These are phyloP conservation scores for Actinernus sp. DNA, from an alignment of 92 coral and sea anemone genomes.

Conservation along the genomic window DNA sequence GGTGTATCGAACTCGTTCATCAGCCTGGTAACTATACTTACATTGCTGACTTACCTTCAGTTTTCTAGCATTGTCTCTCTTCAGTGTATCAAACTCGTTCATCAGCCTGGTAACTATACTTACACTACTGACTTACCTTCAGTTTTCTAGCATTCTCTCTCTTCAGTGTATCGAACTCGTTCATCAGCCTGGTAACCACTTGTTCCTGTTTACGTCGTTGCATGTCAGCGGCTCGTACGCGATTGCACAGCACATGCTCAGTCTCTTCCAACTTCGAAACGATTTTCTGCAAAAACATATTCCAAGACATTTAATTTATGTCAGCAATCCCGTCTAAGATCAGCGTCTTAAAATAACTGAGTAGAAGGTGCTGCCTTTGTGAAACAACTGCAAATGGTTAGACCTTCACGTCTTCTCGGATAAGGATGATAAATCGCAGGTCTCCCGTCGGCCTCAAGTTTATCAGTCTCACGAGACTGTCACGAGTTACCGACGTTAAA, in stretches of 20 bases:
- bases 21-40: constrained; percentile 59
- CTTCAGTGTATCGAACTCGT: constrained; percentile 62
- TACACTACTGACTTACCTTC: constrained; percentile 46
- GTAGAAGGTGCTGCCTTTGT: too few species aligned
- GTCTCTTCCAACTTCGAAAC: constrained; percentile 94
- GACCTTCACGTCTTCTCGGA: too few species aligned
- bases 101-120: constrained; percentile 68
- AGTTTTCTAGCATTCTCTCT: constrained; percentile 84
- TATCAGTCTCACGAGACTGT: too few species aligned
- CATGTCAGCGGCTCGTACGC: constrained; percentile 95
- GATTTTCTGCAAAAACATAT: constrained; percentile 77
- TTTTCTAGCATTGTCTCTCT: not conserved
- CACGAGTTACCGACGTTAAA: too few species aligned
- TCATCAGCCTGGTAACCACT: constrained; percentile 76
- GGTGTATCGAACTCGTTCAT: constrained; percentile 58
- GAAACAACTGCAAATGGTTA: too few species aligned
- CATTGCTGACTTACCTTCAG: not conserved
- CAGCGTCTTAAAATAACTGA: too few species aligned
- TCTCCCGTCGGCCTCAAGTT: too few species aligned
- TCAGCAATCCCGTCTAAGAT: too few species aligned
- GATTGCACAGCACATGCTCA: constrained; percentile 98
- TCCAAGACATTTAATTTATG: too few species aligned
- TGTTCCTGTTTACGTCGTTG: constrained; percentile 97
- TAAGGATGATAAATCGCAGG: too few species aligned
- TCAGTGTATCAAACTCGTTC: constrained; percentile 58